Base-by-base conservation (phyloP, 1,140 invertebrate species). In the Tetraneura akinire region DNA sequence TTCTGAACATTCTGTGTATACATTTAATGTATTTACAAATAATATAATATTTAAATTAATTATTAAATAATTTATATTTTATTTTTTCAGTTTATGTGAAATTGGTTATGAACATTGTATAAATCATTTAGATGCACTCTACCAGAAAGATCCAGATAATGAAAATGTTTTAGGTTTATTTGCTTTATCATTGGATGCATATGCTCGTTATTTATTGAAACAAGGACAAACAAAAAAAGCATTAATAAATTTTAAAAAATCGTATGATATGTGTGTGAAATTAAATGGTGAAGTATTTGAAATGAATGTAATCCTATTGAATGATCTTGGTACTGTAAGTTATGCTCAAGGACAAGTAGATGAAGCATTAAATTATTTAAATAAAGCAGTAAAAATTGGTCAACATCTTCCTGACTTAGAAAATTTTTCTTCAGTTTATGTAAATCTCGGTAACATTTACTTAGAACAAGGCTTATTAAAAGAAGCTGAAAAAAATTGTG, bases 381-480 rank as follows among this genome's bases (percentile, higher is more conserved):
- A 89, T 82, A 86, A 91, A 86, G 95, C 94, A 6, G 88, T 92
- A 71, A 85, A 89, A 82, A 85, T 92, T 81, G 93, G 91, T 82
- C 86, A 87, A 71, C 83, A 85, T 62, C 84, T 92, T 18, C 86
- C 87, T 21, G 89, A 93, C 37, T 90, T 91, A 83, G 84, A 87
- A 60, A 89, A 93, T 76, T 86, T 95, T 81, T 90, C 92, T 11
- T 87, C 90, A 1, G 89, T 96, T 81, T 90, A 94, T 86, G 90
- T 94, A 23, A 97, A 97, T 87, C 86, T 96, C 80, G 96, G 94
- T 18, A 90, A 92, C 81, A 88, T 93, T 73, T 93, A 92, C 83
- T 84, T 96, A 14, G 89, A 92, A 83, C 91, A 91, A 85, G 89
- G 90, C 32, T 84, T 94, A 68, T 84, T 91, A 51, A 85, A 88